phyloP scores from a whole-genome alignment of 2,113 vertebrate species.

The Oryzias melastigma region DNA sequence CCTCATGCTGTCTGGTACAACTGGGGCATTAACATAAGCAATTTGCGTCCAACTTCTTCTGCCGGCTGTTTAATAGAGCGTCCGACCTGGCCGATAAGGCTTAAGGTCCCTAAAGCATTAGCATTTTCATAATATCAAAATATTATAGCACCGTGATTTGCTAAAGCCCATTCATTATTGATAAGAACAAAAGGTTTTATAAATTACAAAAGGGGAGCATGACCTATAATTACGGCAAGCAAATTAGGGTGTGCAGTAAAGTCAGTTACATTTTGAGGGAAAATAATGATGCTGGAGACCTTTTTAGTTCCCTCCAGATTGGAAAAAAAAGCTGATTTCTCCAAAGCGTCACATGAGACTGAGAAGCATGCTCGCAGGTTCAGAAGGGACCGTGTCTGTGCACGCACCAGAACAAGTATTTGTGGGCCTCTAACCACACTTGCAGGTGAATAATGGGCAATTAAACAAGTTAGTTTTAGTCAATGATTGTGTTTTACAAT shows the following conservation, averaged over 20 bases:
- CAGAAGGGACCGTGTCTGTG: slow-evolving; percentile 80
- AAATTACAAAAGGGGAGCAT: slow-evolving; percentile 92
- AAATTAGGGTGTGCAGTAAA: slow-evolving; percentile 91
- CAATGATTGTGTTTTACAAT: slow-evolving; percentile 31
- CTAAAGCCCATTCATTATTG: slow-evolving; percentile 94
- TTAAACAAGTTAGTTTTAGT: slow-evolving; percentile 37
- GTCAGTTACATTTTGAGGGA: slow-evolving; percentile 95
- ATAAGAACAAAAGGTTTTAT: slow-evolving; percentile 94
- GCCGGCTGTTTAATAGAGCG: slow-evolving; percentile 95
- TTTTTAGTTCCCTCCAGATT: slow-evolving; percentile 81
- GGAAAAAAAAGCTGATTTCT: slow-evolving; percentile 84
- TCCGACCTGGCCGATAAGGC: slow-evolving; percentile 90
- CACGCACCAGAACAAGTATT: slow-evolving; percentile 73
- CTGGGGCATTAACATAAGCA: slow-evolving; percentile 97
- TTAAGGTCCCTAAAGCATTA: slow-evolving; percentile 85
- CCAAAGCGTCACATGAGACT: slow-evolving; percentile 83
- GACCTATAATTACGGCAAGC: slow-evolving; percentile 98
- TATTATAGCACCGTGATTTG: slow-evolving; percentile 86
- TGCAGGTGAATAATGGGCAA: slow-evolving; percentile 39
- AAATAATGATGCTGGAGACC: slow-evolving; percentile 93
- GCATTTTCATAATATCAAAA: slow-evolving; percentile 97
- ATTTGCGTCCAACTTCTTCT: slow-evolving; percentile 92
- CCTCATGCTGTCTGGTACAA: slow-evolving; percentile 93
- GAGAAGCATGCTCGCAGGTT: slow-evolving; percentile 76
- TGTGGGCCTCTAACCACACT: slow-evolving; percentile 51